Base-by-base conservation (phyloP, 2,113 vertebrate species). In the Pangasianodon hypophthalmus region DNA sequence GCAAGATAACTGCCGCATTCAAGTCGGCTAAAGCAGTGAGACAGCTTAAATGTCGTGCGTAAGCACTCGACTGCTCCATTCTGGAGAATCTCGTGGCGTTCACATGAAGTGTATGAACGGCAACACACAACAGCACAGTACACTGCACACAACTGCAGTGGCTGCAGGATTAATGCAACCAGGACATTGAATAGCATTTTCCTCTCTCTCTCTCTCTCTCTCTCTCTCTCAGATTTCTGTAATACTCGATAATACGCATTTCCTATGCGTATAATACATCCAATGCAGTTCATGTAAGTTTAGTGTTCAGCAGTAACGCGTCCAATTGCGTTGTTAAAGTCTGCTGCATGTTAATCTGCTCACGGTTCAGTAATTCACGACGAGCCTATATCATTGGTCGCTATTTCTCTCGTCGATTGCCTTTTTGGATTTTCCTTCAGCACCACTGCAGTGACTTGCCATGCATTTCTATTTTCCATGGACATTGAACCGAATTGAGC, bases 81-180 rank as follows among this genome's bases (percentile, higher is more conserved):
- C 88, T 50, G 75, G 91, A 58, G 88, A 86, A 58, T 89, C 71
- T 84, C 69, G 44, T 87, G 84, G 84, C 64, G 54, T 88, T 54
- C 71, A 92, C 94, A 90, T 91, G 91, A 92, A 84, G 95, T 93
- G 94, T 96, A 96, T 96, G 94, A 95, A 97, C 46, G 29, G 85
- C 14, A 84, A 37, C 62, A 73, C 48, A 60, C 97, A 96, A 96
- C 96, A 96, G 97, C 97, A 97, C 95, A 94, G 94, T 97, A 97
- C 96, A 97, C 97, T 96, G 97, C 97, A 96, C 97, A 98, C 97
- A 98, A 96, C 98, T 99, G 97, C 98, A 98, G 97, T 98, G 97
- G 97, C 97, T 97, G 96, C 97, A 97, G 98, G 97, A 97, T 97
- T 97, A 97, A 96, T 96, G 96, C 95, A 96, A 96, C 95, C 95